Evolutionary conservation across 2,797 vertebrate species (phyloP).

Genomic region (Pangasius mekongensis): DNA sequence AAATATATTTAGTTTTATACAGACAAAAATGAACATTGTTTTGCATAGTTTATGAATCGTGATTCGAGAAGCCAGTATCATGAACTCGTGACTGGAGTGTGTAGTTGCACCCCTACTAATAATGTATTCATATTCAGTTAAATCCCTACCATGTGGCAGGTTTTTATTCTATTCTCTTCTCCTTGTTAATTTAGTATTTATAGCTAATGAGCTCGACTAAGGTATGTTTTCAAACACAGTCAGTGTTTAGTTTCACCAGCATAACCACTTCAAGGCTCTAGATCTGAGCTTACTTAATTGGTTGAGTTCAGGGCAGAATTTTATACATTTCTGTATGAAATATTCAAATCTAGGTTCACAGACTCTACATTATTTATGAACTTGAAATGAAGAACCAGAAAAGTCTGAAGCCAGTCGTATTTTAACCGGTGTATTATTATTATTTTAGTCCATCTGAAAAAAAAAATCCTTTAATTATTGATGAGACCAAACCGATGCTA

Average conservation of each 20-base stretch:
- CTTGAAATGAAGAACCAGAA: constrained; percentile 58
- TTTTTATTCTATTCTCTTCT: neutral
- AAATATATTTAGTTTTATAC: neutral
- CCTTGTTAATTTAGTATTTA: neutral
- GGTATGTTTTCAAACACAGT: neutral
- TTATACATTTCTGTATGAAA: constrained; percentile 54
- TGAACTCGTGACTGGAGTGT: neutral
- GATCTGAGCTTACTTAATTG: constrained; percentile 53
- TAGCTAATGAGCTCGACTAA: neutral
- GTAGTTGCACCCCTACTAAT: neutral
- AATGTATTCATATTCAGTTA: neutral
- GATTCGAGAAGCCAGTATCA: neutral
- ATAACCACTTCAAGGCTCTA: constrained; percentile 5
- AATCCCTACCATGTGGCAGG: neutral
- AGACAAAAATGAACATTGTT: neutral
- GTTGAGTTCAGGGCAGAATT: constrained; percentile 46
- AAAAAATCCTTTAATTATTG: constrained; percentile 49
- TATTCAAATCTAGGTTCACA: constrained; percentile 59
- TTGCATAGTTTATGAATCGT: neutral
- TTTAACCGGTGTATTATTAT: constrained; percentile 14
- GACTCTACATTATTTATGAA: constrained; percentile 60
- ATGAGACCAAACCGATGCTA: constrained; percentile 40
- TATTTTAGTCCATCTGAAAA: constrained; percentile 5
- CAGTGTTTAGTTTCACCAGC: constrained; percentile 1
- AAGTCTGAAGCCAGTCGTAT: constrained; percentile 40